Base-by-base conservation (phyloP, 2,797 vertebrate genomes). In the Austrolebias charrua region DNA sequence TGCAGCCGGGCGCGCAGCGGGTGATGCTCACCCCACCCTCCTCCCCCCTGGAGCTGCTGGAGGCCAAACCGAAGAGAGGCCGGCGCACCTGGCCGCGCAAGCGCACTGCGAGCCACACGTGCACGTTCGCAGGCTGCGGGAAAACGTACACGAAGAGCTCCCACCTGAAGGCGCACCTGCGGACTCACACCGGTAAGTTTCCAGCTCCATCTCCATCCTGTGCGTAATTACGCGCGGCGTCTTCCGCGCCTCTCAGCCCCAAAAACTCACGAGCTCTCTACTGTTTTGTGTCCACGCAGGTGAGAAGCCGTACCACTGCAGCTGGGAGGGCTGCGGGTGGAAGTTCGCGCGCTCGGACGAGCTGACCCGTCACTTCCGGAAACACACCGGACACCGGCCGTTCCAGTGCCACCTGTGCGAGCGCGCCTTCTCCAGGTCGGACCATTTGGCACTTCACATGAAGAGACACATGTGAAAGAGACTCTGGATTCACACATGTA, bases 81-180 rank as follows among this genome's bases (percentile, higher is more conserved):
- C 92, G 98, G 2, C 94, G 98, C n/a, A 95, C 95, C 7, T 99
- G 97, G 95, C 96, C 98, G 0, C 90, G 97, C 62, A 99, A 99
- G 90, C 94, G 97, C 81, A 97, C 95, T 0, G 98, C 98, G 33
- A 94, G 96, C 0, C 98, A 99, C 90, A 97, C 96, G 49, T 99
- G 98, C 89, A 97, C 92, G 61, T 99, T 95, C 31, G 92, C 94
- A 0, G 97, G 96, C 2, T 98, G 97, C 19, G 96, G 96, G 2
- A 99, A 99, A 84, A 99, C 97, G 0, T 99, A 99, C 91, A 99
- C 97, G 83, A 99, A 99, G 90, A 99, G 98, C 28, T 99, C 98
- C 0, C 98, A 99, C 79, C 92, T 99, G 76, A 99, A 99, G 88
- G 98, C 98, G 0, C 98, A 99, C 79, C 95, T 98, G 38, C 89